Conservation (phyloP, 1,140 invertebrate species). For the Episyrphus balteatus region DNA sequence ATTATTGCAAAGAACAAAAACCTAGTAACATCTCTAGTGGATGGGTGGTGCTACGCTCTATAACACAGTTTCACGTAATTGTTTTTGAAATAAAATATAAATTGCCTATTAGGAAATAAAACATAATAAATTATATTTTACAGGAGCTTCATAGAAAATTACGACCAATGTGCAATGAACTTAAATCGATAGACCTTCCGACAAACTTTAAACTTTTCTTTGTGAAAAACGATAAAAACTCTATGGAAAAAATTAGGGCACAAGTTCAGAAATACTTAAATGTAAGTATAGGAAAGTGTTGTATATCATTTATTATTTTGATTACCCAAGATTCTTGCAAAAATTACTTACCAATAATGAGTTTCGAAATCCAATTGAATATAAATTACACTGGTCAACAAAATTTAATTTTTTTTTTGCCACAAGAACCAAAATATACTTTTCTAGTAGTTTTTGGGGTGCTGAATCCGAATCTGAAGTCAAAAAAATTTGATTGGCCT, state of each 20-base stretch:
- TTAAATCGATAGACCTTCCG: slow-evolving; percentile 71
- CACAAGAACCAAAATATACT: no score
- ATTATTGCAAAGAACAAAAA: slow-evolving; percentile 35
- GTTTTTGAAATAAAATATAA: neutral
- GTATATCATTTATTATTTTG: no score
- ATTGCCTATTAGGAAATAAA: no score
- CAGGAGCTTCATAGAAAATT: slow-evolving; percentile 75
- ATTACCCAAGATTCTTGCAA: no score
- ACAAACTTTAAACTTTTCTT: slow-evolving; percentile 68
- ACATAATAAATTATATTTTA: slow-evolving; percentile 9
- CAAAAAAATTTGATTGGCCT: no score
- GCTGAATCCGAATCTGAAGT: no score
- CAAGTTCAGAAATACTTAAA: slow-evolving; percentile 78
- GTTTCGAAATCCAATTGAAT: no score
- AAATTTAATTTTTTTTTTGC: no score
- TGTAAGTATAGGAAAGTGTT: slow-evolving; percentile 40
- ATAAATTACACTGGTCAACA: no score
- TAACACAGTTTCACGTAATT: slow-evolving; percentile 62
- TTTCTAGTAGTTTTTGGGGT: no score
- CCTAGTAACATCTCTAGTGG: slow-evolving; percentile 59
- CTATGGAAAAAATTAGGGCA: slow-evolving; percentile 67
- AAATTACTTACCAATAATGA: no score
- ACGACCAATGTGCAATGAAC: slow-evolving; percentile 63
- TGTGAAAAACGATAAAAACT: slow-evolving; percentile 64
- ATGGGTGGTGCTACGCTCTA: slow-evolving; percentile 72